These are phyloP conservation scores for Orchestia grillus DNA, from an alignment of 1,140 invertebrate genomes.

Conservation along the genomic window DNA sequence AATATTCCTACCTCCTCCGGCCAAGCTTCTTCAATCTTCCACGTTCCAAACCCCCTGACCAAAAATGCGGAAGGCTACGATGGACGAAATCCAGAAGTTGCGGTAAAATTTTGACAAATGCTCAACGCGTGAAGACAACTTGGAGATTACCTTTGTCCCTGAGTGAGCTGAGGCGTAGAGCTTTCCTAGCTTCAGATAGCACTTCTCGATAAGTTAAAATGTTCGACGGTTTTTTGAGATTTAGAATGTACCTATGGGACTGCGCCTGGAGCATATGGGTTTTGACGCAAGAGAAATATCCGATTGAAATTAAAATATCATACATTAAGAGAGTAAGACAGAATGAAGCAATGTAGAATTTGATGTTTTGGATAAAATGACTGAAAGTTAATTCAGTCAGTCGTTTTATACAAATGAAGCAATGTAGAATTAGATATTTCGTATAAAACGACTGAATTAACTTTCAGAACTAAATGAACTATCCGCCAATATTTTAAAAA, in stretches of 20 bases:
- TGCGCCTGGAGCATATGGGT: no score
- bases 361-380: no score
- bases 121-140: neutral
- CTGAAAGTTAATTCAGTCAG: no score
- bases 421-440: no score
- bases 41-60: neutral
- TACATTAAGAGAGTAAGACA: no score
- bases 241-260: neutral
- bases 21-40: neutral
- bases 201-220: neutral
- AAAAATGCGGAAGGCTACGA: neutral
- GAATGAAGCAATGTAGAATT: no score
- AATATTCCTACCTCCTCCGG: neutral
- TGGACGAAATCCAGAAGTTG: neutral
- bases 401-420: no score
- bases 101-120: neutral
- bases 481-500: no score
- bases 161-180: neutral
- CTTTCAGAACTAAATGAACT: no score
- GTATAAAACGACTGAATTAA: no score
- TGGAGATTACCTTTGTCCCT: conserved; percentile 7
- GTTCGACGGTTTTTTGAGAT: neutral
- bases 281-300: no score
- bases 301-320: no score
- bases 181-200: neutral